Evolutionary conservation across 2,888 invertebrate species (phyloP), one percentile per base, ranked within the genome.

Genomic region (Trichopria drosophilae): DNA sequence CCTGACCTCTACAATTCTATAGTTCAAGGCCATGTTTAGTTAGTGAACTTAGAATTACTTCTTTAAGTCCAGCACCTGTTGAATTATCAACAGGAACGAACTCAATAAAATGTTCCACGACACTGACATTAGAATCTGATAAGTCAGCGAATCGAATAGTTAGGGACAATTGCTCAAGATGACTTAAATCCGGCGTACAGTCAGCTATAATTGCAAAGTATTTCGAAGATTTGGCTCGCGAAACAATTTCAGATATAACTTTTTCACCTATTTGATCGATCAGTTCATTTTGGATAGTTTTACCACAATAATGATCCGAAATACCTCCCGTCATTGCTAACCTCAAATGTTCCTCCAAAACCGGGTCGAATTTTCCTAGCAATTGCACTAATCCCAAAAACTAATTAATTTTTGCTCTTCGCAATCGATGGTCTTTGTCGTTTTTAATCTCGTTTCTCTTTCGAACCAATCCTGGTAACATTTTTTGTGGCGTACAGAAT

Each of bases 1-100:
- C 66, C 54, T 68, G 67, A 52, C 66, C 66, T 42, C 65, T 64
- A 58, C 64, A 64, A 51, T 66, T 49, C 26, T 56, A 51, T 50
- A 65, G 53, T 53, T 63, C 55, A 12, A 68, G 51, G 54, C 61
- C 64, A 52, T 61, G 45, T 61, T 65, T 58, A 46, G 62, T 58
- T 53, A 63, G 58, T 57, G 59, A 35, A 55, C 52, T 43, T 41
- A 65, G 49, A 41, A 66, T 55, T 53, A 40, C 37, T 57, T 62
- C 62, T 53, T 58, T 64, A 4, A 47, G 41, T 23, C 34, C 34
- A 31, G 35, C 26, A 31, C 55, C 55, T 20, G 44, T 55, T 15
- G 55, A 37, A 19, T 28, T 32, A 36, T 23, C 12, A 20, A 51
- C 44, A 2, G 39, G 23, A 18, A 55, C 28, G 20, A 51, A 55